phyloP scores from a whole-genome alignment of 2,113 vertebrate genomes.

The human region GRCh38 chr22:17819001-17819500 shows the following conservation, averaged over 20 bases:
- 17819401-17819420: neutral
- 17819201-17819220: neutral
- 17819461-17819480: neutral
- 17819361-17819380: neutral
- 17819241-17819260: neutral
- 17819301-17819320: neutral
- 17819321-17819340: neutral
- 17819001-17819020: constrained; percentile 51
- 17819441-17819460: neutral
- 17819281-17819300: neutral
- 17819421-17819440: neutral
- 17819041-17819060: constrained; percentile 80
- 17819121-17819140: constrained; percentile 51
- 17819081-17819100: constrained; percentile 79
- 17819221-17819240: neutral
- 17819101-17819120: constrained; percentile 46
- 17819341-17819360: neutral
- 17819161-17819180: neutral
- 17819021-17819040: constrained; percentile 69
- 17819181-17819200: neutral
- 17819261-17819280: neutral
- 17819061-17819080: constrained; percentile 85
- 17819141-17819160: constrained; percentile 10
- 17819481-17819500: neutral
- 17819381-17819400: neutral